phyloP scores from a whole-genome alignment of 2,888 invertebrate species.

The Orthonychiurus folsomi region DNA sequence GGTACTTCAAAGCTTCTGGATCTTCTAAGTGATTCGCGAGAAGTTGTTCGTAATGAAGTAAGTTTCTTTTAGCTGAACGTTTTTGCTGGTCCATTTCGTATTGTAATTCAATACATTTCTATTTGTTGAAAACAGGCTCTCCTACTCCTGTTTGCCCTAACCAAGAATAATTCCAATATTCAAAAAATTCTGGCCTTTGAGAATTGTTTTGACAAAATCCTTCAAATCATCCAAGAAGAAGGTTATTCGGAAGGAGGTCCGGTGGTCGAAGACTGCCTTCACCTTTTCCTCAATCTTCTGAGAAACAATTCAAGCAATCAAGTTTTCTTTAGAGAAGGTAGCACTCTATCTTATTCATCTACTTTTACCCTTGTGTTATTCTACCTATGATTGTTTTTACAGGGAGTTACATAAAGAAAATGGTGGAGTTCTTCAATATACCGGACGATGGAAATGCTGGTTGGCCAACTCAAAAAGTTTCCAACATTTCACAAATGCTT shows the following conservation, averaged over 20 bases:
- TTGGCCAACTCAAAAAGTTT: slow-evolving; percentile 79
- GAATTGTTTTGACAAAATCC: slow-evolving; percentile 90
- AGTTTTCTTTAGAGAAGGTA: slow-evolving; percentile 90
- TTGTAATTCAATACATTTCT: slow-evolving; percentile 7
- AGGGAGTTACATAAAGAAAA: slow-evolving; percentile 81
- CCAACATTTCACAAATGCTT: slow-evolving; percentile 41
- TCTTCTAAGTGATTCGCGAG: slow-evolving; percentile 80
- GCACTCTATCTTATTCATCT: neutral
- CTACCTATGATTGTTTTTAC: slow-evolving; percentile 19
- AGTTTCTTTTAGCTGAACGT: no score
- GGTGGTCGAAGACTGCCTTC: slow-evolving; percentile 93
- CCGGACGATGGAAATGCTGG: slow-evolving; percentile 53
- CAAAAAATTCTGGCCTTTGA: slow-evolving; percentile 99
- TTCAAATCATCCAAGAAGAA: slow-evolving; percentile 85
- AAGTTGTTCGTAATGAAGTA: slow-evolving; percentile 90
- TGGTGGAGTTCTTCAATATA: slow-evolving; percentile 78
- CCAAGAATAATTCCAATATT: slow-evolving; percentile 90
- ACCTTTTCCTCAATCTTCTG: slow-evolving; percentile 83
- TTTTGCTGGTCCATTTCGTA: neutral
- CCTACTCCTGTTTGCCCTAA: slow-evolving; percentile 79
- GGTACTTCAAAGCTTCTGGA: slow-evolving; percentile 97
- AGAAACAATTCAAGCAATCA: slow-evolving; percentile 96
- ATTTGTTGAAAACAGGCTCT: slow-evolving; percentile 65
- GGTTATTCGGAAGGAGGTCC: slow-evolving; percentile 92
- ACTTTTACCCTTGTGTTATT: neutral